Percentiles rank a stretch among this genome's conserved stretches.
Conservation (phyloP, 23 tunicate species). For the Halocynthia roretzi region DNA sequence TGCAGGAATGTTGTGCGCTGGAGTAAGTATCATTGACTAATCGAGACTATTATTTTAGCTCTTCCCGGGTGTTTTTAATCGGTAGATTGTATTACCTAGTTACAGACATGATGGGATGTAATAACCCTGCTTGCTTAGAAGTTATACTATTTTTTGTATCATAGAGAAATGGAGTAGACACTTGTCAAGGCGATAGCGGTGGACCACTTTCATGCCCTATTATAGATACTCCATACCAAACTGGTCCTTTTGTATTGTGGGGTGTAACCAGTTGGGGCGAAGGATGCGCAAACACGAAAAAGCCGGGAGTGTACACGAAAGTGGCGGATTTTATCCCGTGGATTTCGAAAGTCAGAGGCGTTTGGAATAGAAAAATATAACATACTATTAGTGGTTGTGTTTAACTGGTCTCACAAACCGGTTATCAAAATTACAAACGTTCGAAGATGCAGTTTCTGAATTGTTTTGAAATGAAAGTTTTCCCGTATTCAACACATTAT, state of each 20-base stretch:
- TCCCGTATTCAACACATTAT: too few species aligned
- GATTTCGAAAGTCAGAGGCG: slow-evolving; percentile 14
- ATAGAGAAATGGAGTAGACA: slow-evolving; percentile 41
- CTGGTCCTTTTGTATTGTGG: slow-evolving; percentile 53
- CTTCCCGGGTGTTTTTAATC: too few species aligned
- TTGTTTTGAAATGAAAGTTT: too few species aligned
- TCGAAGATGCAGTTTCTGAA: too few species aligned
- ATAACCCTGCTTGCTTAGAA: too few species aligned
- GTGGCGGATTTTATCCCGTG: slow-evolving; percentile 48
- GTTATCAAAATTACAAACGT: too few species aligned
- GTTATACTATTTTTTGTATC: not conserved
- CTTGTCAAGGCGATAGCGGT: slow-evolving; percentile 93
- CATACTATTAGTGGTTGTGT: not conserved
- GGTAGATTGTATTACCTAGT: too few species aligned
- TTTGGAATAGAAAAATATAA: not conserved
- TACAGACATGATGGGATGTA: too few species aligned
- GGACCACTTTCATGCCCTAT: slow-evolving; percentile 65
- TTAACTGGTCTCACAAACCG: too few species aligned
- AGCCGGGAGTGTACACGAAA: slow-evolving; percentile 76
- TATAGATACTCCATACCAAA: not conserved
- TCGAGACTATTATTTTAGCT: too few species aligned
- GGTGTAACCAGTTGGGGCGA: slow-evolving; percentile 93
- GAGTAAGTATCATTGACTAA: not conserved
- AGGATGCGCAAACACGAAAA: slow-evolving; percentile 41
- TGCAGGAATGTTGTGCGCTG: slow-evolving; percentile 27